Evolutionary conservation across 2,888 invertebrate species (phyloP), one percentile per base, ranked within the genome.

Genomic region (Hipparchia sbordonii): DNA sequence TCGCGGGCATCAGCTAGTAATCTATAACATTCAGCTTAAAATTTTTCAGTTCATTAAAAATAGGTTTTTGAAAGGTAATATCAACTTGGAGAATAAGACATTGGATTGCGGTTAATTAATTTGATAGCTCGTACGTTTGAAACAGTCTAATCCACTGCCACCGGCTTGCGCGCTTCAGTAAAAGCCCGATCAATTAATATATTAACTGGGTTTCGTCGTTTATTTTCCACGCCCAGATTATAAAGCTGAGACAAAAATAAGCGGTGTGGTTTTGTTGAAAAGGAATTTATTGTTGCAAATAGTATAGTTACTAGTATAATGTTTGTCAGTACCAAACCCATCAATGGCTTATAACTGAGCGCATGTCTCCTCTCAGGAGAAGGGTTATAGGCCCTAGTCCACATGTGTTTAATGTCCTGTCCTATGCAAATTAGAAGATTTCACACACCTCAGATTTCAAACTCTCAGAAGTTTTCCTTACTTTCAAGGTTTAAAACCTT

Each of bases 151-250:
- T 69, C 73, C 71, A 52, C 48, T 70, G 62, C 61, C 62, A 62
- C 48, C 52, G 71, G 62, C 62, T 72, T 71, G 68, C 66, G 51
- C 69, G 61, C 57, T 71, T 63, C 60, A 51, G 54, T 63, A 65
- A 56, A 70, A 66, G 65, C 12, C 65, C 70, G 71, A 73, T 74
- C 74, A 69, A 73, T 74, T 76, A 73, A 70, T 72, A 71, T 67
- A 74, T 76, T 74, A 76, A 74, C 60, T 70, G 48, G 65, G 63
- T 72, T 75, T 61, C 65, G 62, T 60, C 70, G 72, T 70, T 71
- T 70, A 76, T 65, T 74, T 72, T 33, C 70, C 63, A 23, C 48
- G 52, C 54, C 46, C 39, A 60, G 46, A 51, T 23, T 68, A 59
- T 12, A 56, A 45, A 13, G 54, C 39, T 9, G 67, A 67, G 67